Conservation (phyloP, 2,888 invertebrate species). For the Tortrix viridana region DNA sequence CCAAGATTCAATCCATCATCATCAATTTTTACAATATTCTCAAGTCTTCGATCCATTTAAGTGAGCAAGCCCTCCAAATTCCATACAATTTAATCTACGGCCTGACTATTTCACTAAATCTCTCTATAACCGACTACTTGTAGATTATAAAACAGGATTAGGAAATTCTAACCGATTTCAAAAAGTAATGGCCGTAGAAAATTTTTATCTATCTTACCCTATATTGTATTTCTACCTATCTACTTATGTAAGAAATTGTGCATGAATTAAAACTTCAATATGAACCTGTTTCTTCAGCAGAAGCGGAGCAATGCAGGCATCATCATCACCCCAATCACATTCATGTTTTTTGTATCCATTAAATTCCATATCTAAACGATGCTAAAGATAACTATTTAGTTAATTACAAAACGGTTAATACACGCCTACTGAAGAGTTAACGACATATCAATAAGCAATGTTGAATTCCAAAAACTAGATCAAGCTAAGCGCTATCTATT, state of each 20-base stretch:
- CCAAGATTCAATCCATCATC: conserved; percentile 17
- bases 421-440: conserved; percentile 53
- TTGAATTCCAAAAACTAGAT: conserved; percentile 56
- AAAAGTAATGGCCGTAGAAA: conserved; percentile 53
- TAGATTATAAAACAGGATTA: conserved; percentile 12
- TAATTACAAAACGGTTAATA: conserved; percentile 70
- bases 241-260: conserved; percentile 78
- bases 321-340: neutral
- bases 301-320: conserved; percentile 13
- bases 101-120: conserved; percentile 36
- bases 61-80: conserved; percentile 66
- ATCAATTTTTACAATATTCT: conserved; percentile 23
- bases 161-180: conserved; percentile 31
- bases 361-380: conserved; percentile 58
- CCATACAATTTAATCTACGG: conserved; percentile 48
- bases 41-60: conserved; percentile 43
- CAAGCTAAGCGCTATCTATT: conserved; percentile 73
- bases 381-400: conserved; percentile 61
- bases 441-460: conserved; percentile 62
- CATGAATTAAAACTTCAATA: conserved; percentile 59
- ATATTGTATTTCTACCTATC: conserved; percentile 72
- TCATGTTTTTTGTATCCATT: conserved; percentile 22
- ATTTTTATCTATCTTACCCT: conserved; percentile 51
- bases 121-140: conserved; percentile 9
- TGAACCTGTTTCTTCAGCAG: conserved; percentile 35